phyloP scores from a whole-genome alignment of 2,797 vertebrate genomes.

The Leptodactylus fallax region DNA sequence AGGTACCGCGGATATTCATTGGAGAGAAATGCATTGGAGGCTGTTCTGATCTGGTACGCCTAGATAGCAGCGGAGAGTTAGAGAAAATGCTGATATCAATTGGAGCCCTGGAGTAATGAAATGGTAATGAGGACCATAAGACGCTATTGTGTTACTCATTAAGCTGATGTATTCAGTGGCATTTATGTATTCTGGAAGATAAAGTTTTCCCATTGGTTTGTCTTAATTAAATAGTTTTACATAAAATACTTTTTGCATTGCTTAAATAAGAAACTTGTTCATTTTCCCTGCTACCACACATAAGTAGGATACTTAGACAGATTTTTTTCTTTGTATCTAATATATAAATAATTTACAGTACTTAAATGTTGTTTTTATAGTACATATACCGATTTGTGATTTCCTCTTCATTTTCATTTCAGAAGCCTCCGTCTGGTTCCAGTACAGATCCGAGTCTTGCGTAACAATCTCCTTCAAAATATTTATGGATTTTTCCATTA shows the following conservation, averaged over 20 bases:
- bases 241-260: neutral
- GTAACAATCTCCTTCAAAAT: neutral
- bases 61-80: constrained; percentile 79
- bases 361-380: neutral
- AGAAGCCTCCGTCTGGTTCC: neutral
- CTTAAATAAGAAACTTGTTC: neutral
- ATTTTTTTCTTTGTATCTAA: neutral
- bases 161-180: neutral
- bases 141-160: neutral
- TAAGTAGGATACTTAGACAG: no score
- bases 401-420: neutral
- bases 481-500: constrained; percentile 7
- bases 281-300: neutral
- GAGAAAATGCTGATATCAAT: constrained; percentile 76
- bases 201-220: neutral
- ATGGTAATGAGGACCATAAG: constrained; percentile 49
- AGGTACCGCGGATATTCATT: constrained; percentile 89
- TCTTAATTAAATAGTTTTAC: neutral
- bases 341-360: neutral
- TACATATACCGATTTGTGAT: neutral
- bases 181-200: neutral
- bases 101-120: constrained; percentile 77
- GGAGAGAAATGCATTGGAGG: constrained; percentile 86
- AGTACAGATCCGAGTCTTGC: neutral
- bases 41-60: constrained; percentile 75